Evolutionary conservation across 2,113 vertebrate genomes (phyloP), one percentile per base, ranked within the genome.

Genomic region (Entomyzon cyanotis): DNA sequence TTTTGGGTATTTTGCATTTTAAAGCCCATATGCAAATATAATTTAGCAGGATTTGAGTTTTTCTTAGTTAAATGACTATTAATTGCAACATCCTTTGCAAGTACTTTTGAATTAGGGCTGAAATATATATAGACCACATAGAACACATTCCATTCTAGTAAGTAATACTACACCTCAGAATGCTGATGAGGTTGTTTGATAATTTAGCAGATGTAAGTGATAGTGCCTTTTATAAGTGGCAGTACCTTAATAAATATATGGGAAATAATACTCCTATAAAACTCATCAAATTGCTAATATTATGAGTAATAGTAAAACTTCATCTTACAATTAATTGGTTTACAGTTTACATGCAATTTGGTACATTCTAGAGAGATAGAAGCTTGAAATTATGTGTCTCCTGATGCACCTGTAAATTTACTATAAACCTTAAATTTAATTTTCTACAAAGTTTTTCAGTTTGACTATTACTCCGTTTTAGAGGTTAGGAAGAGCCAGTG

Each of bases 1-100:
- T 94, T 84, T 50, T 5, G 42, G 41, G 35, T 87, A 41, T 59
- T 89, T 91, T 90, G 35, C 62, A 67, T 85, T 94, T 96, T 90
- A 50, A 89, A 90, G 42, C 16, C 30, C 9, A 47, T 28, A 44
- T 73, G 59, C 58, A 86, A 93, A 88, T 80, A 84, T 33, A 58
- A 53, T 83, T 94, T 77, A 80, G 25, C 42, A 80, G 41, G 9
- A 67, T 83, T 86, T 49, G 42, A 46, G 5, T n/a, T 95, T 74
- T 94, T 70, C 59, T 59, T 59, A 76, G 25, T 75, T 80, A 74
- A 88, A 70, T n/a, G 28, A 10, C 11, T 52, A 3, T 69, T 71
- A 41, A 10, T 82, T 93, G 24, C 15, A 23, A 12, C 15, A 50
- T 56, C 15, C 28, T 87, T 77, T 70, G 42, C 37, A 74, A 52